A percentile compares a stretch with the other conserved stretches of the same genome.
These are phyloP conservation scores for Heterotis niloticus DNA, from an alignment of 2,113 vertebrate species.

Conservation along the genomic window DNA sequence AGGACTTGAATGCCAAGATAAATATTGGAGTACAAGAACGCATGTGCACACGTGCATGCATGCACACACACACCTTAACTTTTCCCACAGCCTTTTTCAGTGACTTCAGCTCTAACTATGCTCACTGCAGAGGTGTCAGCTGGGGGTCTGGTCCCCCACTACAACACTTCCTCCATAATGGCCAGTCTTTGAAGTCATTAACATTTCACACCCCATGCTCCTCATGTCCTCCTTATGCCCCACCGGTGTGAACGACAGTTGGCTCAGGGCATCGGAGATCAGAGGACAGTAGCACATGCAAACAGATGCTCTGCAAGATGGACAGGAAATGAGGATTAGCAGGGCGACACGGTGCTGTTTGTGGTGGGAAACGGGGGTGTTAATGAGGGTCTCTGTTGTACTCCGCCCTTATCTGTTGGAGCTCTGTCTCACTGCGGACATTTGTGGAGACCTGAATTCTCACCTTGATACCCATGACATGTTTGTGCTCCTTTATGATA, in stretches of 20 bases:
- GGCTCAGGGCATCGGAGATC: conserved; percentile 33
- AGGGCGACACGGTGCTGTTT: conserved; percentile 10
- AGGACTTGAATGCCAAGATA: neutral
- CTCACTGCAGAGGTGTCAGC: conserved; percentile 5
- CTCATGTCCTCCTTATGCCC: neutral
- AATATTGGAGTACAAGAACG: neutral
- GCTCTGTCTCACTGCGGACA: conserved; percentile 10
- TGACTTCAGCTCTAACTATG: neutral
- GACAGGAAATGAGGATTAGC: conserved; percentile 22
- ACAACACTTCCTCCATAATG: conserved; percentile 12
- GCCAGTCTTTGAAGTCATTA: conserved; percentile 18
- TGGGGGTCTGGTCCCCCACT: neutral
- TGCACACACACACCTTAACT: conserved; percentile 29
- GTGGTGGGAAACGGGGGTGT: neutral
- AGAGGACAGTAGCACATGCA: conserved; percentile 30
- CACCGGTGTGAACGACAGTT: neutral
- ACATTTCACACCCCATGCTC: conserved; percentile 16
- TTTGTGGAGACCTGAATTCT: neutral
- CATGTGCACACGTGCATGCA: neutral
- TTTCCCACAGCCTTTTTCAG: conserved; percentile 9
- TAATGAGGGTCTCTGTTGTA: neutral
- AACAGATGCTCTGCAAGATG: conserved; percentile 50
- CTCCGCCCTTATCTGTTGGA: neutral
- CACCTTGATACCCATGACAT: neutral
- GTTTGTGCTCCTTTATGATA: neutral